These are phyloP conservation scores for Minunthozetes semirufus DNA, from an alignment of 2,888 invertebrate species.

Conservation along the genomic window DNA sequence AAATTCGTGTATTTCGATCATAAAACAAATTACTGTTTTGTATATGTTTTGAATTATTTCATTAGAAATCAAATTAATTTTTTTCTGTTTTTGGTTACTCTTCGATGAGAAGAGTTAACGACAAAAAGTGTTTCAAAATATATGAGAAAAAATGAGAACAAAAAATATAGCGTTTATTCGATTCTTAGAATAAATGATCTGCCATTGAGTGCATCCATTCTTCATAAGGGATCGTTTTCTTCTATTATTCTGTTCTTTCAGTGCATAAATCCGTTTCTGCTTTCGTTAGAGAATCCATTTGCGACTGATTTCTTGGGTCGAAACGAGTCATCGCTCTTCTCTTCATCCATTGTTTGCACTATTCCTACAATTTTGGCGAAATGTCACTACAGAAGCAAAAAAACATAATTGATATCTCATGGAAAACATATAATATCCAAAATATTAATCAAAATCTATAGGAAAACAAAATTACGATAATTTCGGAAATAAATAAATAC, in stretches of 20 bases:
- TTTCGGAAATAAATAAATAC: too few species aligned
- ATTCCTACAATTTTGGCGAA: neutral
- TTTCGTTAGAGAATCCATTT: slow-evolving; percentile 9
- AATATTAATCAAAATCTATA: neutral
- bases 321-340: neutral
- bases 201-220: slow-evolving; percentile 5
- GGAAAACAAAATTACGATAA: too few species aligned
- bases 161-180: neutral
- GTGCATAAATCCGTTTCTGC: slow-evolving; percentile 10
- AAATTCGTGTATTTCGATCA: slow-evolving; percentile 7
- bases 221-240: slow-evolving; percentile 21
- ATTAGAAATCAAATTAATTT: neutral
- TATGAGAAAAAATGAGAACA: neutral
- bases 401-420: neutral
- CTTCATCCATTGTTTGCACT: neutral
- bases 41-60: slow-evolving; percentile 4
- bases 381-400: neutral
- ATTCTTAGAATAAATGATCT: neutral
- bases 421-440: neutral
- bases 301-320: slow-evolving; percentile 20
- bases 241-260: slow-evolving; percentile 13
- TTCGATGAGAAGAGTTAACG: neutral
- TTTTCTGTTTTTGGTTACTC: neutral
- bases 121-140: neutral
- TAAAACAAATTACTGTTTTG: neutral